A percentile compares a stretch with the other conserved stretches of the same genome.
Conservation (phyloP, 2,113 vertebrate species). For the Gymnorhina tibicen region DNA sequence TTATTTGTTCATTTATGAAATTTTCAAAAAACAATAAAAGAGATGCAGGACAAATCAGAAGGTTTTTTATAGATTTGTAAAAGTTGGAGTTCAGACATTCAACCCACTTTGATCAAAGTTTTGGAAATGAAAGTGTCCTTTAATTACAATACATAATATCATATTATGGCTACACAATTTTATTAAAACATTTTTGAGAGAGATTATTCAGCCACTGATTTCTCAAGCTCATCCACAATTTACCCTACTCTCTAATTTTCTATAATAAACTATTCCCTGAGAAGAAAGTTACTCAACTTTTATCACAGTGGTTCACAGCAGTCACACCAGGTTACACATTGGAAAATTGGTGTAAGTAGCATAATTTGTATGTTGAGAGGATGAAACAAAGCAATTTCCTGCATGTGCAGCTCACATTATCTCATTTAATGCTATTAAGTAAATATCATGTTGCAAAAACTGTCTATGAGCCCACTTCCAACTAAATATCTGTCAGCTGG, state of each 20-base stretch:
- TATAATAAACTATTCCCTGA: background rate
- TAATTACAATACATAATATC: background rate
- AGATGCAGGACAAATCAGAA: background rate
- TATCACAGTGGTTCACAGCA: background rate
- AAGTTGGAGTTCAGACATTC: background rate
- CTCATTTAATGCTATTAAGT: background rate
- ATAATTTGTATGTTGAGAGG: background rate
- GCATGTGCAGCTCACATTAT: background rate
- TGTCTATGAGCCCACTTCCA: background rate
- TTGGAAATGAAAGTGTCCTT: background rate
- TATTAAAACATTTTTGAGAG: background rate
- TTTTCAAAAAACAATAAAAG: background rate
- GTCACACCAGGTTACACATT: background rate
- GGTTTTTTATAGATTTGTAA: background rate
- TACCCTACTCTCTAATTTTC: background rate
- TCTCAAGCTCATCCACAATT: background rate
- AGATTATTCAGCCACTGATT: background rate
- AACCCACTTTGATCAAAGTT: background rate
- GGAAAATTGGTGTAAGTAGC: background rate
- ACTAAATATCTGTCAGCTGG: background rate
- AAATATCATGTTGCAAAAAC: background rate
- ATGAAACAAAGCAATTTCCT: background rate
- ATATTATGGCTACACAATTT: background rate
- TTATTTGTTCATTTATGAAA: background rate
- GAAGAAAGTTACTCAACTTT: background rate